Percentiles rank a stretch among this genome's conserved stretches.
These are phyloP conservation scores for Drosophila neonasuta DNA, from an alignment of 2,888 invertebrate species.

Conservation along the genomic window DNA sequence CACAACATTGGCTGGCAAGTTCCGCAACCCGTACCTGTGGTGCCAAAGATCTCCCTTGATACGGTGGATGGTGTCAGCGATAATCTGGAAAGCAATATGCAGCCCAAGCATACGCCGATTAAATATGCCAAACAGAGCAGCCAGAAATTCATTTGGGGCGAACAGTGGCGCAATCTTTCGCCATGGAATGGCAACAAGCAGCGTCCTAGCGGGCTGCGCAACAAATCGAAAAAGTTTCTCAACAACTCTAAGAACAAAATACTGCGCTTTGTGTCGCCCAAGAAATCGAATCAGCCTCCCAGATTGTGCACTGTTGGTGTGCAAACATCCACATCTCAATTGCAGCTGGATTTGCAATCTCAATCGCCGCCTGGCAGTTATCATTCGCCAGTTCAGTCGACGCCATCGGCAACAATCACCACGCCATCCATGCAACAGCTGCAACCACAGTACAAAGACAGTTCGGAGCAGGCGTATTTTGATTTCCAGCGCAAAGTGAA, in stretches of 20 bases:
- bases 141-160: slow-evolving; percentile 74
- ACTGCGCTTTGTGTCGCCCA: slow-evolving; percentile 77
- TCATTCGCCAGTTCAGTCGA: slow-evolving; percentile 77
- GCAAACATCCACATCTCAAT: slow-evolving; percentile 69
- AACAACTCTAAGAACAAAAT: slow-evolving; percentile 79
- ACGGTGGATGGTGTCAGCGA: slow-evolving; percentile 79
- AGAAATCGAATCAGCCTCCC: slow-evolving; percentile 64
- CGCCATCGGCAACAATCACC: slow-evolving; percentile 51
- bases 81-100: slow-evolving; percentile 79
- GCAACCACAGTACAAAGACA: slow-evolving; percentile 19
- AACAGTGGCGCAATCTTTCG: slow-evolving; percentile 75
- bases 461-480: slow-evolving; percentile 59
- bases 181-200: slow-evolving; percentile 73
- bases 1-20: slow-evolving; percentile 70
- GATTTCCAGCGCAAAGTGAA: slow-evolving; percentile 79
- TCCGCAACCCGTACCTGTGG: slow-evolving; percentile 74
- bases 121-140: slow-evolving; percentile 63
- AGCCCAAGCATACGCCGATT: slow-evolving; percentile 79
- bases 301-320: slow-evolving; percentile 73
- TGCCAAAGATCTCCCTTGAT: slow-evolving; percentile 76
- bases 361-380: slow-evolving; percentile 81
- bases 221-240: slow-evolving; percentile 72
- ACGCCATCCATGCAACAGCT: slow-evolving; percentile 30
- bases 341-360: slow-evolving; percentile 55
- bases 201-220: slow-evolving; percentile 42